Conservation (phyloP, 2,113 vertebrate species). For the Cyanoderma ruficeps region DNA sequence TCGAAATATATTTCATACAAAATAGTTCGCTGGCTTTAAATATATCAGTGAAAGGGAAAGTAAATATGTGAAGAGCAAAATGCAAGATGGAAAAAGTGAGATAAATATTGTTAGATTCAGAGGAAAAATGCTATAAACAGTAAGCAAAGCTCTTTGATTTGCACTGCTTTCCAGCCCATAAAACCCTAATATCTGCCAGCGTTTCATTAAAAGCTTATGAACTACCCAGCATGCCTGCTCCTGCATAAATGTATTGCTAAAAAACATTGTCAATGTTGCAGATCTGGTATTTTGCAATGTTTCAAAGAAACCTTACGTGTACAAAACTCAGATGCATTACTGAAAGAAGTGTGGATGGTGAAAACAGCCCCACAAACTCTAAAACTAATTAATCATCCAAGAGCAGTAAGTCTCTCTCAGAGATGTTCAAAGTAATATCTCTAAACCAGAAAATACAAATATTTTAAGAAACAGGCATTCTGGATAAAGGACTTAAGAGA, state of each 20-base stretch:
- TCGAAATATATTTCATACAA: background rate
- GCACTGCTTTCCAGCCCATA: conserved; percentile 79
- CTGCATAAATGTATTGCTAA: conserved; percentile 50
- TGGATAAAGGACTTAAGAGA: background rate
- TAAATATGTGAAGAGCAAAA: conserved; percentile 72
- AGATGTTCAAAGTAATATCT: background rate
- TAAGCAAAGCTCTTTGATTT: conserved; percentile 75
- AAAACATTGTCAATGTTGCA: background rate
- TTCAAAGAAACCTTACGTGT: conserved; percentile 41
- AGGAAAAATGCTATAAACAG: conserved; percentile 69
- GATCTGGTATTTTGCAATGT: conserved; percentile 22
- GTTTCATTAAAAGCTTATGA: conserved; percentile 71
- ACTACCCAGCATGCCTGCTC: conserved; percentile 36
- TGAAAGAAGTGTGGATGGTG: background rate
- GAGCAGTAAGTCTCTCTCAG: background rate
- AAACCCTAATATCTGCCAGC: conserved; percentile 67
- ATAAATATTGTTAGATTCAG: conserved; percentile 69
- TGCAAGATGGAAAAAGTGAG: conserved; percentile 52
- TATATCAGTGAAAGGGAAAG: conserved; percentile 52
- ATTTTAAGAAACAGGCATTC: background rate
- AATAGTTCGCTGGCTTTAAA: background rate
- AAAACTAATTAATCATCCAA: conserved; percentile 22
- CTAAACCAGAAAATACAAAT: background rate
- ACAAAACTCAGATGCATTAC: conserved; percentile 35
- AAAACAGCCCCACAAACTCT: conserved; percentile 37